Percentiles rank a stretch among this genome's conserved stretches.
Evolutionary conservation across 2,888 invertebrate genomes (phyloP).

Genomic region (Drosophila yooni): DNA sequence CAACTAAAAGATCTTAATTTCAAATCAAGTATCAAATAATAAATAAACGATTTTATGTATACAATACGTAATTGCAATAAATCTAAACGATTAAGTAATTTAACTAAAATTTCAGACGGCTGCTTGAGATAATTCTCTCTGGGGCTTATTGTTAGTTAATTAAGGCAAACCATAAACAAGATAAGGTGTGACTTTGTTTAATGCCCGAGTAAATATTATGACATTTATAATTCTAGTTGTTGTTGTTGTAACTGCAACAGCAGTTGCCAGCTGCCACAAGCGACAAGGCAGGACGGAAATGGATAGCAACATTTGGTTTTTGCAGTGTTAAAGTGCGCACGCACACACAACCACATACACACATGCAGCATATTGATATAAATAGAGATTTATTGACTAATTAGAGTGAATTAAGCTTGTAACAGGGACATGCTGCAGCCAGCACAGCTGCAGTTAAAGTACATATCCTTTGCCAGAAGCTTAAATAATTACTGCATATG

Average conservation of each 20-base stretch:
- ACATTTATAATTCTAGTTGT: conserved; percentile 48
- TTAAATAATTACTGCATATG: conserved; percentile 13
- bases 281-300: conserved; percentile 23
- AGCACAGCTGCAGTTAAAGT: conserved; percentile 35
- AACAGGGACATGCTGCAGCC: conserved; percentile 61
- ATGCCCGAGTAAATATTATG: conserved; percentile 65
- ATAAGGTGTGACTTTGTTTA: conserved; percentile 71
- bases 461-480: conserved; percentile 4
- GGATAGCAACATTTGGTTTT: conserved; percentile 44
- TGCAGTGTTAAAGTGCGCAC: conserved; percentile 38
- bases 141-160: conserved; percentile 57
- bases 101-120: conserved; percentile 7
- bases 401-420: conserved; percentile 83
- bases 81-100: conserved; percentile 3
- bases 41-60: not conserved
- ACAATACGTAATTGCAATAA: not conserved
- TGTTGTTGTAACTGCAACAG: conserved; percentile 21
- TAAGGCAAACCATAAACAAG: conserved; percentile 40
- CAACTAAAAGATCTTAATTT: not conserved
- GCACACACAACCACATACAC: conserved; percentile 14
- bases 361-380: conserved; percentile 59
- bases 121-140: conserved; percentile 4
- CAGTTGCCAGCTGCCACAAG: conserved; percentile 35
- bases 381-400: conserved; percentile 85
- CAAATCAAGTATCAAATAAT: not conserved